phyloP scores from a whole-genome alignment of 2,888 invertebrate species.

The Stenodema calcarata region DNA sequence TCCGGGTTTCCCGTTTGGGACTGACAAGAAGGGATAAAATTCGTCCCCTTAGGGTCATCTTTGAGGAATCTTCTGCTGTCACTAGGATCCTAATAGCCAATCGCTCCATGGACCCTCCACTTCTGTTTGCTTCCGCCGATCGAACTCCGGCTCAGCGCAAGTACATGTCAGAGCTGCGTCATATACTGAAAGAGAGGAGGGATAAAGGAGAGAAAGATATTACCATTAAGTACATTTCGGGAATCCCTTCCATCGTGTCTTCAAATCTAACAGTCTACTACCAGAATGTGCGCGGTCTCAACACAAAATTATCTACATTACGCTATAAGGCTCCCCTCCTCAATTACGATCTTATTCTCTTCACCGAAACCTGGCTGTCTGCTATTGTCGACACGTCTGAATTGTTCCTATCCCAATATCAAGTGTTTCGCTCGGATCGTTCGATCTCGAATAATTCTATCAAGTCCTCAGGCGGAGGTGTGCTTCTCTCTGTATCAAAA shows the following conservation, averaged over 20 bases:
- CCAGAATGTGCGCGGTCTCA: not conserved
- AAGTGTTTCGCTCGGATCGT: not conserved
- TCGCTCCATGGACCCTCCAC: too few relatives aligned
- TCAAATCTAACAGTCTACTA: not conserved
- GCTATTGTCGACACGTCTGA: not conserved
- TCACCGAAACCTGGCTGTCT: slow-evolving; percentile 9
- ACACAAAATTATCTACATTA: not conserved
- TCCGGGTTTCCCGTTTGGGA: too few relatives aligned
- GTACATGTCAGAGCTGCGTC: too few relatives aligned
- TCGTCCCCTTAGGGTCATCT: too few relatives aligned
- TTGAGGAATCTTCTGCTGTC: too few relatives aligned
- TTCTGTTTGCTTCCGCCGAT: too few relatives aligned
- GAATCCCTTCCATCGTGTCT: not conserved
- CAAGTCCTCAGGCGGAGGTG: slow-evolving; percentile 8
- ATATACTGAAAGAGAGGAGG: too few relatives aligned
- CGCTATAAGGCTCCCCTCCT: not conserved
- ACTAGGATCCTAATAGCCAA: too few relatives aligned
- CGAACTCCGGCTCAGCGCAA: too few relatives aligned
- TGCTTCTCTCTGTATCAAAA: not conserved
- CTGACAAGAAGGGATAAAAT: too few relatives aligned
- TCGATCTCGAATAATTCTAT: not conserved
- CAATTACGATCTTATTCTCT: not conserved
- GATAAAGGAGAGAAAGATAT: not conserved
- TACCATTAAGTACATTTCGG: not conserved
- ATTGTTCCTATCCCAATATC: not conserved